Base-by-base conservation (phyloP, 2,888 invertebrate species). In the Habrosyne pyritoides region DNA sequence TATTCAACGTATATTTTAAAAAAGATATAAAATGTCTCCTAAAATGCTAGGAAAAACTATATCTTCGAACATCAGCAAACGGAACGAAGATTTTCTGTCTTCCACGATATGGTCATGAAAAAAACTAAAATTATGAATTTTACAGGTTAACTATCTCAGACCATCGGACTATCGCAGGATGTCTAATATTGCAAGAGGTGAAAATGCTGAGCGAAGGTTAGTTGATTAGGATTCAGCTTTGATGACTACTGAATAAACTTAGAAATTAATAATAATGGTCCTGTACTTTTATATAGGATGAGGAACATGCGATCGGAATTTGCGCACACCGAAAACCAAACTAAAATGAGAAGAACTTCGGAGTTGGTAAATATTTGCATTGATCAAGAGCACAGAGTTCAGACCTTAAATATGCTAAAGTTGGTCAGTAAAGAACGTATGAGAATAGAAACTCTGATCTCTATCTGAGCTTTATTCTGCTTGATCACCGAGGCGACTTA, bases 131-230 rank as follows among this genome's bases (percentile, higher is more conserved):
- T 8, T 24, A n/a, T 26, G 10, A 54, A 42, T 33, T 26, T 60
- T 47, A 26, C 57, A 90, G 92, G 79, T 93, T 60, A 85, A 88
- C 83, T 78, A 93, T 69, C 84, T 93, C 21, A 84, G 93, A 8
- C 94, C 95, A 0, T 95, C 94, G 10, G 93, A 94, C 84, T 93
- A 93, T 71, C 84, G 94, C 57, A 83, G 94, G 75, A 85, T 95
- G 92, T 94, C 94, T 21, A 81, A 93, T 73, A 79, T 91, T 78
- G 84, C 89, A 61, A 71, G 88, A 72, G 79, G 91, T 70, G 83
- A 93, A 80, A 80, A 93, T 72, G 86, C 91, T 53, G 82, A 93
- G 79, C 78, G 85, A 83, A 76, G 92, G 93, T 85, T 74, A 33
- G 26, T 46, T 33, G 28, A 48, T 47, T 51, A 1, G n/a, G 6